Evolutionary conservation across 2,888 invertebrate species (phyloP).

Genomic region (Aspidiotus rigidus): DNA sequence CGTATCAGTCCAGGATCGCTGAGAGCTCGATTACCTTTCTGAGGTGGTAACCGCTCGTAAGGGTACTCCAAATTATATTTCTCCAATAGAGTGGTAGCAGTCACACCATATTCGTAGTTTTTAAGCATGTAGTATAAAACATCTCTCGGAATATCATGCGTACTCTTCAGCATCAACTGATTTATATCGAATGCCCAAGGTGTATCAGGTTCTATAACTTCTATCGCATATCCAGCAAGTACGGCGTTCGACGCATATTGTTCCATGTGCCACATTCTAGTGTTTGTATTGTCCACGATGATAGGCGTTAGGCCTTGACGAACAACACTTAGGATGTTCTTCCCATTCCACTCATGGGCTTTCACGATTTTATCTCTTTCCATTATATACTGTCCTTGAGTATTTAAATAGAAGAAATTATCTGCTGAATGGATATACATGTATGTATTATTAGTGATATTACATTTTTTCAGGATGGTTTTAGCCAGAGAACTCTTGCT

Average conservation of each 20-base stretch:
- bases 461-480: constrained; percentile 45
- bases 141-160: constrained; percentile 57
- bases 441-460: constrained; percentile 41
- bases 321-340: constrained; percentile 51
- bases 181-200: constrained; percentile 57
- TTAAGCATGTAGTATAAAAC: constrained; percentile 59
- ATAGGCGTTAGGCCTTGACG: constrained; percentile 61
- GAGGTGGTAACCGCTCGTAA: constrained; percentile 46
- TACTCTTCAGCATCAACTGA: constrained; percentile 56
- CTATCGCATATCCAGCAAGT: constrained; percentile 60
- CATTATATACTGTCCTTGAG: constrained; percentile 51
- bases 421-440: constrained; percentile 60
- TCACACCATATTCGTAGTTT: constrained; percentile 49
- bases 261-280: constrained; percentile 74
- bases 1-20: constrained; percentile 3
- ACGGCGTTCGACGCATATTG: constrained; percentile 61
- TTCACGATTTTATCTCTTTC: constrained; percentile 48
- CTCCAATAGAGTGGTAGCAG: constrained; percentile 43
- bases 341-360: constrained; percentile 67
- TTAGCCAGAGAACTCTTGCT: constrained; percentile 68
- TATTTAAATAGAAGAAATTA: constrained; percentile 51
- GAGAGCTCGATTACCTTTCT: constrained; percentile 3
- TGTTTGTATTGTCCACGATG: constrained; percentile 83
- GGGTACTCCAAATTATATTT: constrained; percentile 45
- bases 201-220: constrained; percentile 70